Evolutionary conservation across 2,113 vertebrate species (phyloP), one percentile per base, ranked within the genome.

Genomic region (Petaurus breviceps): DNA sequence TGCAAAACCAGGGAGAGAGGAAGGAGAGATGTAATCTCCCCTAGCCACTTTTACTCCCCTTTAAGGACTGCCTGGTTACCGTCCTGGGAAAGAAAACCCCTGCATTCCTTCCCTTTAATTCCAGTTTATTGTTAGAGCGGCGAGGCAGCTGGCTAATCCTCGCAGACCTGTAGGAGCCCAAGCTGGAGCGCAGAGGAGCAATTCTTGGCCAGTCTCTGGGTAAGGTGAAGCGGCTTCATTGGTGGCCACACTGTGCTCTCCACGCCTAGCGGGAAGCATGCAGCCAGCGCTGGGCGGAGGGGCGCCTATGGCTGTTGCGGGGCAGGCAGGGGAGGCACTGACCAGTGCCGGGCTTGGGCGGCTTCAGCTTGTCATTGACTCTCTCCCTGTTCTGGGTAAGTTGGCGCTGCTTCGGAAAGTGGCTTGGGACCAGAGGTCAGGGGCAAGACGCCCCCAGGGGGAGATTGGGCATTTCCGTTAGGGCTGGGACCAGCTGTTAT

Each of bases 41-140:
- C 95, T 96, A 96, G 97, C 97, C 97, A 91, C 97, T 91, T 95
- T 94, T 55, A 93, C 98, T 98, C 92, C 94, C 97, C 94, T 97
- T 92, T 97, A 97, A 97, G 98, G 61, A 97, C 98, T 98, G 98
- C 98, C 95, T 98, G 97, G 97, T 98, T 98, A 95, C 98, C 22
- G 94, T 50, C 98, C 91, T 98, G 14, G 96, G 98, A 46, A 96
- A 98, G 96, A 97, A 98, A 98, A 97, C 97, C 96, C 96, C 97
- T 97, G 97, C 94, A 95, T 97, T 95, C 98, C 98, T 98, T 98
- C 98, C 97, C 96, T 96, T 98, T 98, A 98, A 98, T 91, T 97
- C 92, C 95, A 31, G 92, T 97, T 92, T 95, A 97, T 96, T 77
- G 91, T 52, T 90, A 95, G 96, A 53, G 97, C 96, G 0, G 91